Conservation (phyloP, 2,113 vertebrate species). For the Naja naja region DNA sequence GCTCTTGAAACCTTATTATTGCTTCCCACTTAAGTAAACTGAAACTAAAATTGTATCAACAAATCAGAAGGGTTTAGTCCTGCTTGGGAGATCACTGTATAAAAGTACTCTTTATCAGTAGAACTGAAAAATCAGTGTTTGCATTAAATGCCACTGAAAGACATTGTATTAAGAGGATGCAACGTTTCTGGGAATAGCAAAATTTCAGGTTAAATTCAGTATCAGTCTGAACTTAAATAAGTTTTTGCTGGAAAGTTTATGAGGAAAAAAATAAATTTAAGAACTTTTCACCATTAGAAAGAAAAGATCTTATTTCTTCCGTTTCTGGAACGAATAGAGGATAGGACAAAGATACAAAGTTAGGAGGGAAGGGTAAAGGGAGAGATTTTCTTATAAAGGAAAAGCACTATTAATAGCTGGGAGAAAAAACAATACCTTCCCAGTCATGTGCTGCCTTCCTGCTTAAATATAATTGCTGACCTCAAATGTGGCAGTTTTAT, state of each 20-base stretch:
- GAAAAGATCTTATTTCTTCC: neutral
- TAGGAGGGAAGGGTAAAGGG: neutral
- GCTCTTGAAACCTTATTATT: constrained; percentile 2
- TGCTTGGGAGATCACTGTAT: neutral
- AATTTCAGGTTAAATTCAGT: neutral
- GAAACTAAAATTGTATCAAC: neutral
- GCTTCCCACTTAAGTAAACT: constrained; percentile 17
- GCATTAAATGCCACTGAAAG: constrained; percentile 15
- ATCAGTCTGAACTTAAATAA: neutral
- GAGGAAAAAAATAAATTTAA: neutral
- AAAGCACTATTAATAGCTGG: constrained; percentile 19
- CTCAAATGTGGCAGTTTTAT: constrained; percentile 45
- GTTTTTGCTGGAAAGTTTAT: neutral
- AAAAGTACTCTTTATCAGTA: constrained; percentile 11
- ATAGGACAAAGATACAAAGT: neutral
- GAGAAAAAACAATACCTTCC: constrained; percentile 12
- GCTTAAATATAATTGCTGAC: constrained; percentile 44
- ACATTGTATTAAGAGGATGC: neutral
- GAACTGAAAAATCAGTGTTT: constrained; percentile 12
- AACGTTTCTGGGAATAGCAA: neutral
- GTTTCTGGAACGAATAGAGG: neutral
- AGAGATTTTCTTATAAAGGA: neutral
- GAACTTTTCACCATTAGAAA: neutral
- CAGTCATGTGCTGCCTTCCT: constrained; percentile 26
- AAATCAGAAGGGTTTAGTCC: constrained; percentile 30